A percentile compares a stretch with the other conserved stretches of the same genome.
phyloP scores from a whole-genome alignment of 1,140 invertebrate species.

The Anastrepha obliqua region DNA sequence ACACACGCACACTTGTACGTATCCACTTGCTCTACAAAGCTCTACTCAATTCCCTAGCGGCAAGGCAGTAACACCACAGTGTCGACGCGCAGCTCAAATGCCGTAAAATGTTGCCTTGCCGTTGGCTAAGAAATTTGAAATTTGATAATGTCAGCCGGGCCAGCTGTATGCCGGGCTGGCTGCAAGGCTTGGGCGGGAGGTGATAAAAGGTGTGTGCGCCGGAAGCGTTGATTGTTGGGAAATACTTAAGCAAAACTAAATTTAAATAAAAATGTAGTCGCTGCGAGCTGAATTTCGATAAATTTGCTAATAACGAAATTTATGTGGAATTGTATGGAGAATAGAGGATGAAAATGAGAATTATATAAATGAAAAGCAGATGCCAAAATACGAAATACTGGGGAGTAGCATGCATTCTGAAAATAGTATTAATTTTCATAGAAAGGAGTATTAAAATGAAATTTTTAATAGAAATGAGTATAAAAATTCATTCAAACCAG shows the following conservation, averaged over 20 bases:
- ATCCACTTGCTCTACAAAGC: slow-evolving; percentile 12
- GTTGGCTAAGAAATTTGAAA: slow-evolving; percentile 51
- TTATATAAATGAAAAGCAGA: too few relatives aligned
- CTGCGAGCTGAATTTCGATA: neutral
- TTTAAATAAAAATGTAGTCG: slow-evolving; percentile 23
- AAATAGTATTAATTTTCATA: too few relatives aligned
- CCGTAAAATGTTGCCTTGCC: slow-evolving; percentile 48
- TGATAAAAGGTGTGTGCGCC: neutral
- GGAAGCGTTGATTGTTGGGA: neutral
- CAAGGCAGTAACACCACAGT: neutral
- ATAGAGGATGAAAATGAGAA: neutral
- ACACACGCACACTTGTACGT: neutral
- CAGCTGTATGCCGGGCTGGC: neutral
- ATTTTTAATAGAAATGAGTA: too few relatives aligned
- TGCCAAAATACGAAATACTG: too few relatives aligned
- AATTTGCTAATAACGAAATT: slow-evolving; percentile 26
- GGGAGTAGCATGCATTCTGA: too few relatives aligned
- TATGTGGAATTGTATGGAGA: neutral
- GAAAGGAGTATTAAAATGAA: too few relatives aligned
- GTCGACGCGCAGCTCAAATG: slow-evolving; percentile 32
- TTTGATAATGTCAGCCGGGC: slow-evolving; percentile 37
- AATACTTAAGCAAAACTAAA: slow-evolving; percentile 40
- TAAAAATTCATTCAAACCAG: too few relatives aligned
- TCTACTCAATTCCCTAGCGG: slow-evolving; percentile 41
- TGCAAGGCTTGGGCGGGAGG: neutral